Base-by-base conservation (phyloP, 2,797 vertebrate species). In the Channa striata region DNA sequence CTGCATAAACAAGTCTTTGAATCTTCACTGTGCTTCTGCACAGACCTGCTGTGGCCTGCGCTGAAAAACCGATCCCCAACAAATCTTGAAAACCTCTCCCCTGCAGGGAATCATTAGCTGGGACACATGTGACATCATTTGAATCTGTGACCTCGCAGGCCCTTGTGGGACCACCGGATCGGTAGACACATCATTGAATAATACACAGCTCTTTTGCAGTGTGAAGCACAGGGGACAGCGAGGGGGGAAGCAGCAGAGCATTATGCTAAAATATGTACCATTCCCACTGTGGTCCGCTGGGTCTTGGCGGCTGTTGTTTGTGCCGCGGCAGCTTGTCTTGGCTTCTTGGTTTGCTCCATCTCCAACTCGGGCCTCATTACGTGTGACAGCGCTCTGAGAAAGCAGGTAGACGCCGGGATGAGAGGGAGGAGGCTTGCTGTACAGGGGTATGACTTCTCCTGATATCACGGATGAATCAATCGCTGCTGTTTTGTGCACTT, bases 261-360 rank as follows among this genome's bases (percentile, higher is more conserved):
- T 92, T 93, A 93, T 93, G 90, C 85, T 92, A 93, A 94, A 92
- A 93, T 93, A 91, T 92, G 86, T 88, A 81, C 51, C 77, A 50
- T 79, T 87, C 79, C 81, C 70, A 78, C 70, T 58, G 75, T 34
- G 87, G 80, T 83, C 82, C 50, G 44, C 77, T 74, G 80, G 81
- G 83, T 73, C 64, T 74, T 50, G 34, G 75, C 40, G 77, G 81
- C 71, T 84, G 83, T 78, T 91, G 82, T 90, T 86, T 82, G 72
- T 80, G 69, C 76, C 53, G 36, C 43, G 34, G 66, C 36, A 72
- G 72, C 79, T 44, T 84, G 72, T 80, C 75, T 80, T 50, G 78
- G 74, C 64, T 83, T 67, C 80, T 79, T 14, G 72, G 84, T 74
- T 82, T 56, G 46, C 72, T 75, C 68, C 74, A 25, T 85, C 80